These are phyloP conservation scores for Mesorhabditis belari DNA, from an alignment of 2,888 invertebrate species.

Conservation along the genomic window DNA sequence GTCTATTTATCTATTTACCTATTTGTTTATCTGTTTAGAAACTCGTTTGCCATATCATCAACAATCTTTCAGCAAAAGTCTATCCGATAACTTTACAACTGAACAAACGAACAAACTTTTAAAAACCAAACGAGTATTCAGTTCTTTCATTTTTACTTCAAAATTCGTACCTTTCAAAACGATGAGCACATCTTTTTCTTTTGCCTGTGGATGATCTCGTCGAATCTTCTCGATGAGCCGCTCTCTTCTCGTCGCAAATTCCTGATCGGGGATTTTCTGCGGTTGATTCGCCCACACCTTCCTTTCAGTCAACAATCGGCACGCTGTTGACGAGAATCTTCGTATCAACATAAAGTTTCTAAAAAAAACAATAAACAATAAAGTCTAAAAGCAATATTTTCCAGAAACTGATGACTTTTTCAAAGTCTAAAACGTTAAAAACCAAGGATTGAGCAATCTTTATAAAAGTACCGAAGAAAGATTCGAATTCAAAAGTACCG, in stretches of 20 bases:
- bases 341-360: too few relatives aligned
- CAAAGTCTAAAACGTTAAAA: neutral
- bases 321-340: too few relatives aligned
- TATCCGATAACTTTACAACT: neutral
- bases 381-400: conserved; percentile 2
- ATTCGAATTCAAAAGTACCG: neutral
- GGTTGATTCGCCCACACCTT: conserved; percentile 6
- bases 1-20: too few relatives aligned
- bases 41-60: too few relatives aligned
- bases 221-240: conserved; percentile 5
- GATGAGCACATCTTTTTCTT: neutral
- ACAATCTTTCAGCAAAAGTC: too few relatives aligned
- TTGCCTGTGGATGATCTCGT: neutral
- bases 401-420: neutral
- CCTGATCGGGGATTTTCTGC: conserved; percentile 13
- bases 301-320: too few relatives aligned
- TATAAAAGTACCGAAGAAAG: neutral
- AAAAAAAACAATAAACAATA: conserved; percentile 1
- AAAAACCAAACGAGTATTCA: too few relatives aligned
- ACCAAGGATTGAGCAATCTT: neutral
- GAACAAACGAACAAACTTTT: neutral
- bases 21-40: too few relatives aligned
- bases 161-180: neutral
- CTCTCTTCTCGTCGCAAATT: conserved; percentile 12
- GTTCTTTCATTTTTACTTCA: too few relatives aligned